phyloP scores from a whole-genome alignment of 92 coral and sea anemone genomes.

The Palythoa grandiflora region DNA sequence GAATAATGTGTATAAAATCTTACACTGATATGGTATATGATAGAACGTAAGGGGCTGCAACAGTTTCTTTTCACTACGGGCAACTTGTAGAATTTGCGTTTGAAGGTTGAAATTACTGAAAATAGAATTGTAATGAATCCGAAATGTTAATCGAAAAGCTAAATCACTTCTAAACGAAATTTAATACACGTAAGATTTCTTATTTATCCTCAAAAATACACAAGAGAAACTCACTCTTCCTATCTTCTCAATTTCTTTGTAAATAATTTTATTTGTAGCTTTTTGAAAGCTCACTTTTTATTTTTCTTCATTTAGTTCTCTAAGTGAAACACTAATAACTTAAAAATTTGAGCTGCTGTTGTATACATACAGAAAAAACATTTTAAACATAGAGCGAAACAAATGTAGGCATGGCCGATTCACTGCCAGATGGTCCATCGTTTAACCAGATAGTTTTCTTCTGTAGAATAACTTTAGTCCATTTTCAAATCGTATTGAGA shows the following conservation, averaged over 20 bases:
- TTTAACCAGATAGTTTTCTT: too few relatives aligned
- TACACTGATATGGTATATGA: background rate
- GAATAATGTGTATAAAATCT: constrained; percentile 3
- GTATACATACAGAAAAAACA: too few relatives aligned
- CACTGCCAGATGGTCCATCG: background rate
- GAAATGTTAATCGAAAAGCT: background rate
- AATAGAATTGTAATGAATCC: constrained; percentile 32
- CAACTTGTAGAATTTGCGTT: constrained; percentile 4
- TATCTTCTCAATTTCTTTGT: constrained; percentile 21
- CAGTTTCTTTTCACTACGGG: constrained; percentile 30
- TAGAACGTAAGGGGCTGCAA: background rate
- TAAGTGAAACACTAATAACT: background rate
- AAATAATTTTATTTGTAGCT: constrained; percentile 1
- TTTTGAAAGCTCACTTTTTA: background rate
- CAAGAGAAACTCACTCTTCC: constrained; percentile 26
- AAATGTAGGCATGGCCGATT: background rate
- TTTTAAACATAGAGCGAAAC: too few relatives aligned
- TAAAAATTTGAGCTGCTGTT: background rate
- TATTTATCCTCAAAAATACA: background rate
- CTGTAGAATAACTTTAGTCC: too few relatives aligned
- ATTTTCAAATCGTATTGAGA: too few relatives aligned
- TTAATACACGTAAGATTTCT: constrained; percentile 19
- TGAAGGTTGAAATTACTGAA: background rate
- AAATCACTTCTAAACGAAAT: constrained; percentile 4
- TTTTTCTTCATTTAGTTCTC: background rate